phyloP scores from a whole-genome alignment of 2,113 vertebrate species.

The Nicator chloris region DNA sequence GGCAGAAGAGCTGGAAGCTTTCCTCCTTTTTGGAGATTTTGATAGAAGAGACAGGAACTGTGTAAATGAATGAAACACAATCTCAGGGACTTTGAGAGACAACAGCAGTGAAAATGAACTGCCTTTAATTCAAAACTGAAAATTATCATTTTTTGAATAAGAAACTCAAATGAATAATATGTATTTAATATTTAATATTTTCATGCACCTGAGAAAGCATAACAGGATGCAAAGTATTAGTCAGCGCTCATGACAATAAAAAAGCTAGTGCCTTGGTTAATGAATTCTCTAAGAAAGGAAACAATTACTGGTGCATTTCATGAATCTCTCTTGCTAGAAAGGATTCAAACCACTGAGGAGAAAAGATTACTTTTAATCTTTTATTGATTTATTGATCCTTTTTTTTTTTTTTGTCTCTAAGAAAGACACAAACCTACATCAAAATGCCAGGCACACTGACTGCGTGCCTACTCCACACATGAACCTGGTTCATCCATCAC shows the following conservation, averaged over 20 bases:
- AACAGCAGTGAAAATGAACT: background rate
- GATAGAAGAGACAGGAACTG: background rate
- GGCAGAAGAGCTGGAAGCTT: background rate
- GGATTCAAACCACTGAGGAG: background rate
- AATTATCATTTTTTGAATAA: background rate
- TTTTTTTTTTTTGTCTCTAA: background rate
- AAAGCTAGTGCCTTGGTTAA: constrained; percentile 1
- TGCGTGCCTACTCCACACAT: rapidly evolving
- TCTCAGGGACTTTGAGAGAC: background rate
- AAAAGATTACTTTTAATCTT: constrained; percentile 37
- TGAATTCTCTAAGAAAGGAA: constrained; percentile 21
- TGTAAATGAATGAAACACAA: background rate
- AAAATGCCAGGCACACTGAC: background rate
- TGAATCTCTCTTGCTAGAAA: background rate
- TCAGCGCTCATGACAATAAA: background rate
- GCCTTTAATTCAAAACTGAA: background rate
- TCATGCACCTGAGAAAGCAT: background rate
- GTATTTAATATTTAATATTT: background rate
- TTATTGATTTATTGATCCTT: constrained; percentile 20
- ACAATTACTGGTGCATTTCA: constrained; percentile 32
- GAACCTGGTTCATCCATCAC: background rate
- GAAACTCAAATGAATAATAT: background rate
- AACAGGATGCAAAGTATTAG: background rate
- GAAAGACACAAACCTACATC: background rate
- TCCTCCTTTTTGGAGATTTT: background rate